Evolutionary conservation across 2,113 vertebrate species (phyloP).

Genomic region (Petaurus breviceps): DNA sequence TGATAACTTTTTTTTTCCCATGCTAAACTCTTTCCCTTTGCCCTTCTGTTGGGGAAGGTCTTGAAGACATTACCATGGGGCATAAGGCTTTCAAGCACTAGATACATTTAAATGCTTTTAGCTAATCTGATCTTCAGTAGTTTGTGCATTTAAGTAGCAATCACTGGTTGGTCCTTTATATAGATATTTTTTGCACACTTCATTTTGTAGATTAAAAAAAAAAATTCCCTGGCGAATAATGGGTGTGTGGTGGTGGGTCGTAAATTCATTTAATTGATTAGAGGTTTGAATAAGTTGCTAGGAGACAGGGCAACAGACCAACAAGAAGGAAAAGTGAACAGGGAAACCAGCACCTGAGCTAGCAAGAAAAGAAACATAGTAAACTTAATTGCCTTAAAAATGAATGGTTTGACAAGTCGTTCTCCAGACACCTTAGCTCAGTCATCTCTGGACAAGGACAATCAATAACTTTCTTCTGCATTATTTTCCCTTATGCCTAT

Average conservation of each 20-base stretch:
- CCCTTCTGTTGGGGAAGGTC: slow-evolving; percentile 50
- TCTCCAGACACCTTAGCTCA: background rate
- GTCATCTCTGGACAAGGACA: background rate
- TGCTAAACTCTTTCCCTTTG: slow-evolving; percentile 50
- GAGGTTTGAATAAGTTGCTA: slow-evolving; percentile 87
- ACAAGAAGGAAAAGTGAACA: slow-evolving; percentile 68
- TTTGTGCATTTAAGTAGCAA: slow-evolving; percentile 32
- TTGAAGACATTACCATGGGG: background rate
- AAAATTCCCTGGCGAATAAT: slow-evolving; percentile 73
- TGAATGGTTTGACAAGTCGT: background rate
- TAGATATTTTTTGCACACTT: background rate
- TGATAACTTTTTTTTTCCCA: background rate
- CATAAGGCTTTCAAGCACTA: slow-evolving; percentile 45
- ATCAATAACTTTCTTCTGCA: background rate
- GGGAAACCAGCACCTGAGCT: slow-evolving; percentile 79
- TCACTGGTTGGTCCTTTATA: background rate
- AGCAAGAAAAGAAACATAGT: slow-evolving; percentile 64
- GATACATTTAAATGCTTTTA: slow-evolving; percentile 4
- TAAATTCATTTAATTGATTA: slow-evolving; percentile 82
- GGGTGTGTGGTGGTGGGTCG: slow-evolving; percentile 79
- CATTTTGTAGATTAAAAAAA: slow-evolving; percentile 54
- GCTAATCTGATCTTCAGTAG: slow-evolving; percentile 25
- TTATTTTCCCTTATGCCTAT: background rate
- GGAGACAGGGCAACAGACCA: slow-evolving; percentile 80
- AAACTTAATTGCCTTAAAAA: slow-evolving; percentile 41